Conservation (phyloP, 2,888 invertebrate species). For the Apantesis nais region DNA sequence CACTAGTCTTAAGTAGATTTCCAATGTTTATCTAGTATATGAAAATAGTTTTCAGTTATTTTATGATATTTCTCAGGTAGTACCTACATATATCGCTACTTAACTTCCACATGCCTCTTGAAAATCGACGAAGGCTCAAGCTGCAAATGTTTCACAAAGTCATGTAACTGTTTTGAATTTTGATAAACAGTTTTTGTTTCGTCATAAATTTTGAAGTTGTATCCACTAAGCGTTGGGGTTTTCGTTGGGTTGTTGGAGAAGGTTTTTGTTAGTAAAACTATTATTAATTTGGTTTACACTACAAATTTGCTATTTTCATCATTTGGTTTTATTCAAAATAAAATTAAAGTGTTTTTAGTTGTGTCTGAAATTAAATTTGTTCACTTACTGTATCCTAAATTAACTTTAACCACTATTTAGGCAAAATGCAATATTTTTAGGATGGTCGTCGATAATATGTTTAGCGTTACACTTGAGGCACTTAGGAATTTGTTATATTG, state of each 20-base stretch:
- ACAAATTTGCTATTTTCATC: neutral
- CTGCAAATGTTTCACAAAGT: slow-evolving; percentile 27
- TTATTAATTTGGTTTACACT: neutral
- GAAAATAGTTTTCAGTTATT: slow-evolving; percentile 33
- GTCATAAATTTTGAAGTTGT: slow-evolving; percentile 13
- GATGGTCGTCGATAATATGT: too few species aligned
- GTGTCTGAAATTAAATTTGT: neutral
- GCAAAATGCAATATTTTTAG: too few species aligned
- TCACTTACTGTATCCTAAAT: neutral
- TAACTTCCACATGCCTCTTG: slow-evolving; percentile 14
- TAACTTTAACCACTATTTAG: too few species aligned
- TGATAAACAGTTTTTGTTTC: slow-evolving; percentile 23
- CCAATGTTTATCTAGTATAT: slow-evolving; percentile 22
- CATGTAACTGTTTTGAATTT: slow-evolving; percentile 30
- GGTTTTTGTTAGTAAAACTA: slow-evolving; percentile 8
- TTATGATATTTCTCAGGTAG: slow-evolving; percentile 15
- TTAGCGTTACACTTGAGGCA: too few species aligned
- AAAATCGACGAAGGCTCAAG: slow-evolving; percentile 31
- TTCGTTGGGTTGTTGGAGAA: neutral
- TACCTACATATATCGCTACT: neutral
- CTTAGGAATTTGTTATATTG: too few species aligned
- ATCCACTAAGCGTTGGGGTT: neutral
- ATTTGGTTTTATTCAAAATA: neutral
- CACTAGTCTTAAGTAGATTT: slow-evolving; percentile 19
- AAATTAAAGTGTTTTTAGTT: neutral